Evolutionary conservation across 2,888 invertebrate genomes (phyloP).

Genomic region (Sphinx pinastri): DNA sequence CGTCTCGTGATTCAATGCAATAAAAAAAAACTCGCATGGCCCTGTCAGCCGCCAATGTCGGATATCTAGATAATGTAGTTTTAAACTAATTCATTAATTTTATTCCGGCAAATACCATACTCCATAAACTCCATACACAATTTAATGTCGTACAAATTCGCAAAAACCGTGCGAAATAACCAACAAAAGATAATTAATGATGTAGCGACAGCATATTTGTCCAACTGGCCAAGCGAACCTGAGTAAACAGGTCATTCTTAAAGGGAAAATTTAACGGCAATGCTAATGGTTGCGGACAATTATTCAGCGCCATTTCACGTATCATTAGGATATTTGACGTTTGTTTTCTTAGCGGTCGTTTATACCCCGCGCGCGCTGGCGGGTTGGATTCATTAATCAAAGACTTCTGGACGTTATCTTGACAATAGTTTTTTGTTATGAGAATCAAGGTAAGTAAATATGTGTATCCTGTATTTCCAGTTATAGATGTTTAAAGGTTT

Average conservation of each 20-base stretch:
- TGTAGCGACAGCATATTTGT: constrained; percentile 70
- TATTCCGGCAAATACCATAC: not conserved
- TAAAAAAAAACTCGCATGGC: no score
- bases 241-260: constrained; percentile 73
- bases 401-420: constrained; percentile 57
- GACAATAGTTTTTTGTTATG: constrained; percentile 74
- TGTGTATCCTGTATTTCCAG: not conserved
- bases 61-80: not conserved
- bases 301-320: constrained; percentile 73
- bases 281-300: constrained; percentile 73
- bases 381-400: constrained; percentile 77
- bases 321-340: constrained; percentile 74
- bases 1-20: no score
- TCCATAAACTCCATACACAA: not conserved
- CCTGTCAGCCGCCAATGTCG: no score
- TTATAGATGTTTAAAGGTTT: no score
- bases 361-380: constrained; percentile 33
- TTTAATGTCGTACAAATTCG: constrained; percentile 9
- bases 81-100: not conserved
- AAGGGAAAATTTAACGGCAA: constrained; percentile 58
- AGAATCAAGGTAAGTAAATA: constrained; percentile 46
- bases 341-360: constrained; percentile 67
- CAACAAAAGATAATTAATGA: constrained; percentile 73
- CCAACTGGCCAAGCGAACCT: constrained; percentile 64
- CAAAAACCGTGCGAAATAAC: constrained; percentile 50